Conservation (phyloP, 2,888 invertebrate species). For the Vesta saturnalis region DNA sequence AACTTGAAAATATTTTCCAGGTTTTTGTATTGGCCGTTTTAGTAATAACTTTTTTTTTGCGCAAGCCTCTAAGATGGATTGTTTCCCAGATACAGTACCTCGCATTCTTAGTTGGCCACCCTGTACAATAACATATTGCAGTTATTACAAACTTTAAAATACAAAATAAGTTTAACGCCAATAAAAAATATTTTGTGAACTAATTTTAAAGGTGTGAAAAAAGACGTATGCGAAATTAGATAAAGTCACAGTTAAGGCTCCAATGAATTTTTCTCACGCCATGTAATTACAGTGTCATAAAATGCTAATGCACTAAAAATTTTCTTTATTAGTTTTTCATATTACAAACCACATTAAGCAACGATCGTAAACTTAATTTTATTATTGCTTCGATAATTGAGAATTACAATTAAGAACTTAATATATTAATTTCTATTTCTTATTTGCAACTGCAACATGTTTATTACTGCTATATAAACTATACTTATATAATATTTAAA, state of each 20-base stretch:
- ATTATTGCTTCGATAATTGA: conserved; percentile 5
- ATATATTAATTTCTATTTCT: conserved; percentile 11
- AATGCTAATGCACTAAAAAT: background rate
- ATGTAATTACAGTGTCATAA: conserved; percentile 3
- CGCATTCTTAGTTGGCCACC: no score
- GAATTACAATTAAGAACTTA: conserved; percentile 13
- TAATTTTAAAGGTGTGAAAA: background rate
- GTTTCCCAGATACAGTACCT: no score
- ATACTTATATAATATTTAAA: background rate
- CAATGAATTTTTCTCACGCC: background rate
- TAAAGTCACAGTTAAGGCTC: background rate
- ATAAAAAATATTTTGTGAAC: no score
- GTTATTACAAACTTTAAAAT: no score
- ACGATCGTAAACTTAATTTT: conserved; percentile 9
- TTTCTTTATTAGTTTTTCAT: conserved; percentile 15
- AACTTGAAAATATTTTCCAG: no score
- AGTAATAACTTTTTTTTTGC: no score
- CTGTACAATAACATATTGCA: no score
- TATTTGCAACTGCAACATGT: background rate
- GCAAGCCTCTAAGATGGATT: no score
- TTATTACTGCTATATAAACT: background rate
- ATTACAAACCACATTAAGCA: conserved; percentile 10
- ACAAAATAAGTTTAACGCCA: background rate
- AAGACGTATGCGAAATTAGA: background rate
- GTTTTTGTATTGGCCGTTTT: no score